phyloP scores from a whole-genome alignment of 2,888 invertebrate species.

The Odontothrips loti region DNA sequence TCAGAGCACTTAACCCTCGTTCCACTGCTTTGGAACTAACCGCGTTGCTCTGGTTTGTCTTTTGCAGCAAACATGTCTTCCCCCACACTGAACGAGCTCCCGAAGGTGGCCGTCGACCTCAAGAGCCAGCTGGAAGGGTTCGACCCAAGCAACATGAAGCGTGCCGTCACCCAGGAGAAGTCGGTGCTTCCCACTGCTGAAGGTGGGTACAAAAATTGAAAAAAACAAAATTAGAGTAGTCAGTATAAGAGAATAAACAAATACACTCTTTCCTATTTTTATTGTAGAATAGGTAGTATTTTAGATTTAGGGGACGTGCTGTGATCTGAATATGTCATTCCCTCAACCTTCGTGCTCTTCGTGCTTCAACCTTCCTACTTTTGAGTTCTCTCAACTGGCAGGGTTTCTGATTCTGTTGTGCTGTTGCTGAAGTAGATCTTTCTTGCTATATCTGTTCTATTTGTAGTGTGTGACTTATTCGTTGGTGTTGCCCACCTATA shows the following conservation, averaged over 20 bases:
- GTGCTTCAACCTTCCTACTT: background rate
- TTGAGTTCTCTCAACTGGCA: background rate
- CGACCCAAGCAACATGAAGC: slow-evolving; percentile 80
- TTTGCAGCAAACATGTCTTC: slow-evolving; percentile 46
- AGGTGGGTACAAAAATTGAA: slow-evolving; percentile 56
- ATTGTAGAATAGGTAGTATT: slow-evolving; percentile 3
- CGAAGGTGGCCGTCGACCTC: slow-evolving; percentile 81
- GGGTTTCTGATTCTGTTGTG: no score
- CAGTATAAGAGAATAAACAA: no score
- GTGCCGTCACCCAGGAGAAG: slow-evolving; percentile 86
- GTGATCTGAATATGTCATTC: no score
- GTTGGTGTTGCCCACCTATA: slow-evolving; percentile 42
- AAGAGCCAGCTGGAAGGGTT: slow-evolving; percentile 90
- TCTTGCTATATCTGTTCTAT: no score
- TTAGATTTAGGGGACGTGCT: slow-evolving; percentile 31
- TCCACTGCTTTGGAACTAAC: slow-evolving; percentile 12
- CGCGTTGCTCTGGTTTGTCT: no score
- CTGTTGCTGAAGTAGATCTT: no score
- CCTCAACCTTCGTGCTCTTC: background rate
- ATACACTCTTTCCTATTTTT: slow-evolving; percentile 24
- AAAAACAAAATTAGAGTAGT: no score
- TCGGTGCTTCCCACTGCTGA: slow-evolving; percentile 88
- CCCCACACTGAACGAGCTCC: slow-evolving; percentile 82
- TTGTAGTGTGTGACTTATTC: background rate
- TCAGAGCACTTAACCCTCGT: background rate